These are phyloP conservation scores for Sepioteuthis lessoniana DNA, from an alignment of 2,888 invertebrate species.

Conservation along the genomic window DNA sequence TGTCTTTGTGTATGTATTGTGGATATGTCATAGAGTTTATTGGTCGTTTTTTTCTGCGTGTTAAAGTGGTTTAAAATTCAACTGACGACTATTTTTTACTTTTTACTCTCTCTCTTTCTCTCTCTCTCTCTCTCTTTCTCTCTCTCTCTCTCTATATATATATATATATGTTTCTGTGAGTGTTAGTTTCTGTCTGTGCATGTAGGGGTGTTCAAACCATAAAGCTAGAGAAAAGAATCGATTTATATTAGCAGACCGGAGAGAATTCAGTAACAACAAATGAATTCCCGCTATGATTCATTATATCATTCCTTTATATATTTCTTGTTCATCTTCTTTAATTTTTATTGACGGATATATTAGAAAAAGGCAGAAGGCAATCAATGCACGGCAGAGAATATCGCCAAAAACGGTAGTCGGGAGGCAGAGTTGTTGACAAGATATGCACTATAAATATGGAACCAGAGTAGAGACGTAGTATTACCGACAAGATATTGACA, in stretches of 20 bases:
- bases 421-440: background rate
- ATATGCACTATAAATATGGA: background rate
- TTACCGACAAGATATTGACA: background rate
- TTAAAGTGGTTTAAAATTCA: no score
- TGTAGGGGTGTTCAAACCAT: no score
- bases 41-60: no score
- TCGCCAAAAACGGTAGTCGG: background rate
- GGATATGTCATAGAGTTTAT: no score
- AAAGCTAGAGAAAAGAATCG: no score
- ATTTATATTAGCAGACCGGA: background rate
- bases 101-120: no score
- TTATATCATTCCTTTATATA: background rate
- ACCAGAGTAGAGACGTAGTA: background rate
- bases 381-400: background rate
- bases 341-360: background rate
- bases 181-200: no score
- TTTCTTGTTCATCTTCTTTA: background rate
- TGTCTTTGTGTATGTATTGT: no score
- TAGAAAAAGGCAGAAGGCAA: background rate
- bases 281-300: background rate
- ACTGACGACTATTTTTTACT: no score
- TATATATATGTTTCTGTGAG: no score
- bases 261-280: background rate
- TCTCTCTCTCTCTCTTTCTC: no score
- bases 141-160: no score